Evolutionary conservation across 1,140 invertebrate genomes (phyloP).

Genomic region (Drosophila nigromelanica): DNA sequence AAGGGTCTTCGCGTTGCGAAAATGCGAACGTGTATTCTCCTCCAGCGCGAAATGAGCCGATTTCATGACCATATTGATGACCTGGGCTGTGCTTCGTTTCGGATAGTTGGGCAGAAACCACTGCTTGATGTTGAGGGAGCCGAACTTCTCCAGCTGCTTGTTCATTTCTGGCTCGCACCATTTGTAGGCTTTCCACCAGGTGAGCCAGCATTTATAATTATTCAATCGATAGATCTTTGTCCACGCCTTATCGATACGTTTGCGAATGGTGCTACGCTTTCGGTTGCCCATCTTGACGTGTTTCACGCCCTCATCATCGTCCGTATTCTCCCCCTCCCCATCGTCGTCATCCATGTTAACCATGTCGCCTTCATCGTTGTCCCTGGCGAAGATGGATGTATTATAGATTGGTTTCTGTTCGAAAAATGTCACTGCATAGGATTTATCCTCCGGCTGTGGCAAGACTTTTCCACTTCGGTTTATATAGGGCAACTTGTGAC

Average conservation of each 20-base stretch:
- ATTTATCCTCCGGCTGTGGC: constrained; percentile 45
- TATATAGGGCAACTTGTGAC: constrained; percentile 49
- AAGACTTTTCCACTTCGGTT: background rate
- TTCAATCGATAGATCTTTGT: constrained; percentile 22
- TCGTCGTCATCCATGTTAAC: background rate
- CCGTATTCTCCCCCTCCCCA: constrained; percentile 16
- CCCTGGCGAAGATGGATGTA: constrained; percentile 25
- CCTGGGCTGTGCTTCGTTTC: background rate
- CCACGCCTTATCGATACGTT: constrained; percentile 14
- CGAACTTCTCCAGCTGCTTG: constrained; percentile 31
- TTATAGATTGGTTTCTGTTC: constrained; percentile 55
- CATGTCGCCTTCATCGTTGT: constrained; percentile 3
- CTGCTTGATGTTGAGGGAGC: constrained; percentile 24
- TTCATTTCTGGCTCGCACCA: constrained; percentile 58
- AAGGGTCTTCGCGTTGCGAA: constrained; percentile 21
- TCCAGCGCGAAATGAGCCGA: constrained; percentile 10
- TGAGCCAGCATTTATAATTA: constrained; percentile 51
- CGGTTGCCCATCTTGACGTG: background rate
- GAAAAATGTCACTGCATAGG: constrained; percentile 62
- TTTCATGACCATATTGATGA: constrained; percentile 21
- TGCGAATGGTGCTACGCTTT: background rate
- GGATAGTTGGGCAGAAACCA: constrained; percentile 14
- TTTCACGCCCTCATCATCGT: constrained; percentile 22
- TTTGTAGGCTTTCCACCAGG: constrained; percentile 60
- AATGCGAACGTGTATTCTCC: constrained; percentile 20